A percentile compares a stretch with the other conserved stretches of the same genome.
These are phyloP conservation scores for Blastobasis lacticolella DNA, from an alignment of 2,888 invertebrate genomes.

Conservation along the genomic window DNA sequence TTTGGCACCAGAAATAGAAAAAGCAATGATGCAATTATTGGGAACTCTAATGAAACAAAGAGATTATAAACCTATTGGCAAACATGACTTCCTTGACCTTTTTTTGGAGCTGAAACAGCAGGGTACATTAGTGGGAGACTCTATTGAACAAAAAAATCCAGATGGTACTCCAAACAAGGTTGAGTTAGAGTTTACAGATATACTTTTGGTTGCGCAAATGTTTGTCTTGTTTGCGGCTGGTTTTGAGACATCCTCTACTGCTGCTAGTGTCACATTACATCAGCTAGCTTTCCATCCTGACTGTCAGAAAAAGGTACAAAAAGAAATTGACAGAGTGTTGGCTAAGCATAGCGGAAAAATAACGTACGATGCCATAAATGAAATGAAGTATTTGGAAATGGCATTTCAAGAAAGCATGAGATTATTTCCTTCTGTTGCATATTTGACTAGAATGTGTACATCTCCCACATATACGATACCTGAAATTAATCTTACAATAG, in stretches of 20 bases:
- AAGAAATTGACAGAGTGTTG: slow-evolving; percentile 55
- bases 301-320: slow-evolving; percentile 51
- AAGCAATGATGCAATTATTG: slow-evolving; percentile 38
- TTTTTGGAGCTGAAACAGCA: slow-evolving; percentile 49
- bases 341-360: slow-evolving; percentile 43
- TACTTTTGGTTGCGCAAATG: slow-evolving; percentile 52
- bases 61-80: slow-evolving; percentile 46
- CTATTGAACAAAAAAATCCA: slow-evolving; percentile 40
- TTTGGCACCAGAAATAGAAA: slow-evolving; percentile 42
- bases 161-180: slow-evolving; percentile 46
- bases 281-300: slow-evolving; percentile 61
- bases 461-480: slow-evolving; percentile 53
- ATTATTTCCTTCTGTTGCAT: slow-evolving; percentile 56
- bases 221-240: slow-evolving; percentile 68
- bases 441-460: slow-evolving; percentile 47
- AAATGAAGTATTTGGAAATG: slow-evolving; percentile 56
- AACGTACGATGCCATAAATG: slow-evolving; percentile 53
- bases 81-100: slow-evolving; percentile 59
- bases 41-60: slow-evolving; percentile 40
- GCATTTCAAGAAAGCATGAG: slow-evolving; percentile 58
- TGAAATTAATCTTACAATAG: slow-evolving; percentile 47
- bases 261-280: slow-evolving; percentile 63
- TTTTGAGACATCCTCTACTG: slow-evolving; percentile 68
- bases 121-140: slow-evolving; percentile 51
- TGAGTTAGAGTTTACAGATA: slow-evolving; percentile 43